Conservation (phyloP, 2,797 vertebrate species). For the Tapera naevia region DNA sequence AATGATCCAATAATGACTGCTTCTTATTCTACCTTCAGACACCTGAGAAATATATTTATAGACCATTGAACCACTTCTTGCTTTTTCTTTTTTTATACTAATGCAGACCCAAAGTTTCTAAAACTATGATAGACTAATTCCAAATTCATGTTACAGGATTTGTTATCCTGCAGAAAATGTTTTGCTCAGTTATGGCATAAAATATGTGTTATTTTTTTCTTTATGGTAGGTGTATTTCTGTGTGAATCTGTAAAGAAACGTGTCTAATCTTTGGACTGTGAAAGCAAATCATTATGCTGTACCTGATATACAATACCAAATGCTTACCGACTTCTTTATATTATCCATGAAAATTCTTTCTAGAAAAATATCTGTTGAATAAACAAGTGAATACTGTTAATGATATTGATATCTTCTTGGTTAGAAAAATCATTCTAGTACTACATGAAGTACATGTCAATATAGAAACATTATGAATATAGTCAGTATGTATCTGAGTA, state of each 20-base stretch:
- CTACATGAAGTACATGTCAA: neutral
- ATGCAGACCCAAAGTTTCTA: neutral
- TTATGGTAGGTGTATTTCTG: neutral
- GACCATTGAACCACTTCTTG: neutral
- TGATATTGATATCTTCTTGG: neutral
- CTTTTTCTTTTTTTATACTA: neutral
- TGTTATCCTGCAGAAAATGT: neutral
- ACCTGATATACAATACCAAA: neutral
- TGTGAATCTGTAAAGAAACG: neutral
- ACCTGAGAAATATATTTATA: neutral
- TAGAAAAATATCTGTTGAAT: neutral
- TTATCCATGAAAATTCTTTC: neutral
- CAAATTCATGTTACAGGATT: neutral
- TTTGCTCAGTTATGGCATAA: neutral
- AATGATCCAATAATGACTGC: neutral
- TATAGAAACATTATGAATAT: neutral
- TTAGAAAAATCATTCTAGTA: neutral
- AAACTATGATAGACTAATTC: neutral
- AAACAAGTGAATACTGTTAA: neutral
- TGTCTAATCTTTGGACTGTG: neutral
- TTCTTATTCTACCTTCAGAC: neutral
- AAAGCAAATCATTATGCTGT: neutral
- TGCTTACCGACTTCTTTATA: neutral
- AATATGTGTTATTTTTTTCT: neutral
- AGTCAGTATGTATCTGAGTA: neutral